Evolutionary conservation across 2,888 invertebrate genomes (phyloP), one percentile per base, ranked within the genome.

Genomic region (Galerucella calmariensis): DNA sequence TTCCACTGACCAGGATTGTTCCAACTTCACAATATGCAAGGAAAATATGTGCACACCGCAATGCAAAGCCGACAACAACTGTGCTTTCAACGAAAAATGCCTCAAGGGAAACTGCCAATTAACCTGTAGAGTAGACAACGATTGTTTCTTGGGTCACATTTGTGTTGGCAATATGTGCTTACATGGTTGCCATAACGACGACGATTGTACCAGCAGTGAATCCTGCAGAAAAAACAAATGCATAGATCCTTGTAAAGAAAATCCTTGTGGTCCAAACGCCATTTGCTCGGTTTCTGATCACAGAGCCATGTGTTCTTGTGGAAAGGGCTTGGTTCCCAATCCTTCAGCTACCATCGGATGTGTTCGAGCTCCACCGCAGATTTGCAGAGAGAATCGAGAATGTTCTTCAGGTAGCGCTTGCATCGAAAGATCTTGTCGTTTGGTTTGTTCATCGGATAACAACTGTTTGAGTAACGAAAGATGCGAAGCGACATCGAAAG

Each of bases 71-170:
- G 96, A 97, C 85, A 93, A 93, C 81, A 92, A 95, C 78, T 97
- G 97, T 85, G 97, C 96, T 3, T 90, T 94, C 75, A 97, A 97
- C 85, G 97, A 97, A 88, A 94, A 95, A 86, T 97, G 97, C 87
- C 88, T 95, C 10, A 90, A 91, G 83, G 94, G 93, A 79, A 93
- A 92, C 82, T 97, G 97, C 85, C 91, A 95, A 91, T 92, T 97
- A 74, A 97, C 96, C 3, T 97, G 97, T 84, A 92, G 96, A 66
- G 93, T 96, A 1, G 96, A 97, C 85, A 95, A 96, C 83, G 97
- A 97, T 83, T 97, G 97, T 83, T 96, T 97, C 91, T 89, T 96
- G 74, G 96, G 96, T 0, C 96, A 97, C 83, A 95, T 97, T 79
- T 97, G 97, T 83, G 88, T 96, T 73, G 92, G 92, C 83, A 95